Evolutionary conservation across 2,113 vertebrate genomes (phyloP).

Genomic region (Tychaedon coryphoeus): DNA sequence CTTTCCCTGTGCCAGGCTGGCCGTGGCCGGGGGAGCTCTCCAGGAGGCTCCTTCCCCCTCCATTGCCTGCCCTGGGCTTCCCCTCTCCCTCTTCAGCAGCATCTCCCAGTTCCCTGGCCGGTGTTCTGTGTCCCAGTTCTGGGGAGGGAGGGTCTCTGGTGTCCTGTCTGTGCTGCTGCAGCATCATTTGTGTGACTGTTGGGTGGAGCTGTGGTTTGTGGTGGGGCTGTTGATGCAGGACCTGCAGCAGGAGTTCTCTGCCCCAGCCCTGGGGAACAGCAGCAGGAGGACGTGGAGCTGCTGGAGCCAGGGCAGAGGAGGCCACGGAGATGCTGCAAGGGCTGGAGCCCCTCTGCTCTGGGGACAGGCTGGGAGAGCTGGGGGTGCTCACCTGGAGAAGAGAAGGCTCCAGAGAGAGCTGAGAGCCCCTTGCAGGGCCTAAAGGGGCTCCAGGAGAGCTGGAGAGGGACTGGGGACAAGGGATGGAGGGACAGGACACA

Average conservation of each 20-base stretch:
- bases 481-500: not conserved
- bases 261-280: not conserved
- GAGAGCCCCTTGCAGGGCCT: not conserved
- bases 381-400: not conserved
- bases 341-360: not conserved
- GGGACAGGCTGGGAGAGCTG: not conserved
- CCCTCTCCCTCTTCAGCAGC: not conserved
- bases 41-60: not conserved
- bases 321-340: rapidly evolving
- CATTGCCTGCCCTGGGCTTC: not conserved
- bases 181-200: rapidly evolving
- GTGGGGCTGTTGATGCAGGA: not conserved
- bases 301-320: not conserved
- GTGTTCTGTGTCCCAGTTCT: rapidly evolving
- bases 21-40: rapidly evolving
- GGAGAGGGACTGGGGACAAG: not conserved
- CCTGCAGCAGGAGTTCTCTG: not conserved
- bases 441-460: not conserved
- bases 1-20: not conserved
- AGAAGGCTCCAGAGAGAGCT: not conserved
- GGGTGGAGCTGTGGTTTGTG: rapidly evolving
- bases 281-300: not conserved
- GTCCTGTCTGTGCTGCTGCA: not conserved
- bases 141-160: not conserved
- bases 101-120: rapidly evolving